Evolutionary conservation across 2,888 invertebrate genomes (phyloP).

Genomic region (Synanthedon tipuliformis): DNA sequence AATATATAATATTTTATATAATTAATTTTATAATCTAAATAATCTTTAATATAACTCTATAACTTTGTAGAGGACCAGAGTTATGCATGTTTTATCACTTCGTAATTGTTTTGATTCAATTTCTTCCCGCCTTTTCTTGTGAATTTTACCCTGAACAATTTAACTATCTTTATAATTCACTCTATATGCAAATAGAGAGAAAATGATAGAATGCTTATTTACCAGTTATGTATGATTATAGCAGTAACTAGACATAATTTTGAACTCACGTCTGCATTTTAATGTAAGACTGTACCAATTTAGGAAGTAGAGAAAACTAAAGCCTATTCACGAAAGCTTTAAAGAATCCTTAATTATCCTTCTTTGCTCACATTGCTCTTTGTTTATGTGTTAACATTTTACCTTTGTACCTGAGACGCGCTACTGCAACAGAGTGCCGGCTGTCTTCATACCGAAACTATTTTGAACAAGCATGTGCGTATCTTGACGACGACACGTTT

Average conservation of each 20-base stretch:
- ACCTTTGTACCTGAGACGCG: too few relatives aligned
- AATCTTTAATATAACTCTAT: too few relatives aligned
- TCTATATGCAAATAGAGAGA: slow-evolving; percentile 46
- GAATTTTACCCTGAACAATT: slow-evolving; percentile 10
- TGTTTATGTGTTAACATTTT: too few relatives aligned
- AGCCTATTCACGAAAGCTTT: background rate
- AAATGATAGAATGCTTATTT: slow-evolving; percentile 21
- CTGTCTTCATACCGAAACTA: slow-evolving; percentile 79
- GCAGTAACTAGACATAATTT: slow-evolving; percentile 14
- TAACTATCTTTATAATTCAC: slow-evolving; percentile 7
- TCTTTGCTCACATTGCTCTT: too few relatives aligned
- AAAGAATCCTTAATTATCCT: too few relatives aligned
- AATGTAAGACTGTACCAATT: background rate
- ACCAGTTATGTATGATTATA: slow-evolving; percentile 27
- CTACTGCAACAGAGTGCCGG: slow-evolving; percentile 81
- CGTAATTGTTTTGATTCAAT: too few relatives aligned
- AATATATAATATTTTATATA: too few relatives aligned
- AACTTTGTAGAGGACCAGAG: too few relatives aligned
- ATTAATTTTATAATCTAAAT: too few relatives aligned
- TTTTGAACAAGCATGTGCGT: slow-evolving; percentile 58
- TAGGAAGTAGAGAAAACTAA: background rate
- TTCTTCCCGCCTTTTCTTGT: background rate
- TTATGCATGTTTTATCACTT: too few relatives aligned
- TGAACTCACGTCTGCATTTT: too few relatives aligned
- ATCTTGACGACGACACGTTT: too few relatives aligned